Conservation (phyloP, 2,888 invertebrate genomes). For the Lysandra bellargus region DNA sequence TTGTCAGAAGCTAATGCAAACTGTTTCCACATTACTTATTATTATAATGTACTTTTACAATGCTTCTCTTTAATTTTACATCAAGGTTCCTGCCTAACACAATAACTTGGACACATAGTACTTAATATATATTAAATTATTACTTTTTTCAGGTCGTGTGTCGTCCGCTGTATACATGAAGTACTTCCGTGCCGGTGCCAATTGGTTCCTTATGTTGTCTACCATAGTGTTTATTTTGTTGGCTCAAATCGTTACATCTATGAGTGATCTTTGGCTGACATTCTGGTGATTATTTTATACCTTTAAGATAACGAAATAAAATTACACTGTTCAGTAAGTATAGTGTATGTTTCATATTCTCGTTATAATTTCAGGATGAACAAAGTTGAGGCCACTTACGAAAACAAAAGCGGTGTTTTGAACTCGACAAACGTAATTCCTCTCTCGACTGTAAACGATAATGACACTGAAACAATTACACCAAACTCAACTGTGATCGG, state of each 20-base stretch:
- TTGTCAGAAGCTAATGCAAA: background rate
- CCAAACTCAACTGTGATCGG: slow-evolving; percentile 56
- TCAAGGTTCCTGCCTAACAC: too few species aligned
- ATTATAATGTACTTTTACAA: too few species aligned
- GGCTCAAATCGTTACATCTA: slow-evolving; percentile 85
- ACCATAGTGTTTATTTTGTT: slow-evolving; percentile 80
- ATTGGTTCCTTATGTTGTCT: slow-evolving; percentile 74
- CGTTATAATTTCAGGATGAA: slow-evolving; percentile 66
- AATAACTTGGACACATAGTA: too few species aligned
- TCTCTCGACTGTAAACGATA: slow-evolving; percentile 9
- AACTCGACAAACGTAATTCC: background rate
- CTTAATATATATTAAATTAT: too few species aligned
- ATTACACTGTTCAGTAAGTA: background rate
- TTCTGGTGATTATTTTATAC: slow-evolving; percentile 80
- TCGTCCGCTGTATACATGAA: slow-evolving; percentile 82
- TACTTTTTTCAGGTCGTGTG: slow-evolving; percentile 64
- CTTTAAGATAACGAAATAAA: background rate
- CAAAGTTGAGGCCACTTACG: slow-evolving; percentile 51
- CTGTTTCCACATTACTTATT: too few species aligned
- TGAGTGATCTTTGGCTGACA: slow-evolving; percentile 89
- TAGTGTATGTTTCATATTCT: background rate
- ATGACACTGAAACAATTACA: slow-evolving; percentile 25
- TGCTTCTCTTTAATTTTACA: too few species aligned
- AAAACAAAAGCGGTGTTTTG: background rate
- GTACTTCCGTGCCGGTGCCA: slow-evolving; percentile 86